Conservation (phyloP, 2,113 vertebrate genomes). For the Tichodroma muraria region DNA sequence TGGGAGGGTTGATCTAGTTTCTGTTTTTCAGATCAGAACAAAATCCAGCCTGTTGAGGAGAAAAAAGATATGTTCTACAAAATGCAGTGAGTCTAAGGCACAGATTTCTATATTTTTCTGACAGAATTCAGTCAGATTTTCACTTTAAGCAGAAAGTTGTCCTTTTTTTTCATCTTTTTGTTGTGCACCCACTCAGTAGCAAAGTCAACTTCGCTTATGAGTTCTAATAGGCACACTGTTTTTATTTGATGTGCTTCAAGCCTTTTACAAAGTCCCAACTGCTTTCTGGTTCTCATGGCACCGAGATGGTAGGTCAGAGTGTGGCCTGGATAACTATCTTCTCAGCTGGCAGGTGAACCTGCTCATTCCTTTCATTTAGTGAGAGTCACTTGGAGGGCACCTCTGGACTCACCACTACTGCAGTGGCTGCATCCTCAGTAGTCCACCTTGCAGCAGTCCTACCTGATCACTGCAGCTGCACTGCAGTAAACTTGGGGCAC, state of each 20-base stretch:
- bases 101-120: not conserved
- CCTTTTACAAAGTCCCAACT: not conserved
- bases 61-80: not conserved
- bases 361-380: conserved; percentile 17
- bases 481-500: not conserved
- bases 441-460: not conserved
- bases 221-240: not conserved
- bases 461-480: not conserved
- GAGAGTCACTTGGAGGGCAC: not conserved
- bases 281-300: conserved; percentile 21
- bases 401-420: not conserved
- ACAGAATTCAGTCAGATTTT: not conserved
- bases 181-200: not conserved
- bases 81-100: not conserved
- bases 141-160: not conserved
- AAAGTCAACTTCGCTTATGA: not conserved
- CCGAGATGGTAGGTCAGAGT: not conserved
- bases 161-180: not conserved
- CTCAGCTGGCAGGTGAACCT: not conserved
- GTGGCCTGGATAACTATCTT: not conserved
- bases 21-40: not conserved
- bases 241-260: conserved; percentile 8
- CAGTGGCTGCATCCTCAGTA: not conserved
- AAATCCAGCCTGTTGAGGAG: not conserved
- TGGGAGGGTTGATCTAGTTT: not conserved